phyloP scores from a whole-genome alignment of 2,113 vertebrate species.

The Brienomyrus brachyistius region DNA sequence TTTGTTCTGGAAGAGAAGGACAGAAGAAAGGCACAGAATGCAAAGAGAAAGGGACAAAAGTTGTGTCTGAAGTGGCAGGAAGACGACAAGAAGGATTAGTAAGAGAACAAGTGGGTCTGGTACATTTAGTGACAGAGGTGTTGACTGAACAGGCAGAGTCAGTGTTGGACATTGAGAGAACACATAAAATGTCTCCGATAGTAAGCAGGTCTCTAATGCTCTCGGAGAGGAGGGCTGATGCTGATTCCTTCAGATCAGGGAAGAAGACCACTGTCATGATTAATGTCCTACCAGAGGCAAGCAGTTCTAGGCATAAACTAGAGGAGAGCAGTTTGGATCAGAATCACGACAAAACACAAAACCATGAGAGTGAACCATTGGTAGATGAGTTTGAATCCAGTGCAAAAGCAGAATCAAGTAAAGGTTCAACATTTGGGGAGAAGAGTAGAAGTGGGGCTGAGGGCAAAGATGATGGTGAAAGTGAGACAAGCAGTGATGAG shows the following conservation, averaged over 20 bases:
- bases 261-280: slow-evolving; percentile 37
- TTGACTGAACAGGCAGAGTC: slow-evolving; percentile 18
- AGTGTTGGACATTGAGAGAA: slow-evolving; percentile 22
- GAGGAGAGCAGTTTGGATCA: slow-evolving; percentile 7
- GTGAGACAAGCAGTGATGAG: slow-evolving; percentile 12
- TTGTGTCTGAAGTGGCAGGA: slow-evolving; percentile 17
- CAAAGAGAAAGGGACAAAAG: not conserved
- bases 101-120: slow-evolving; percentile 6
- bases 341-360: not conserved
- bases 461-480: slow-evolving; percentile 19
- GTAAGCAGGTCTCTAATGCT: not conserved
- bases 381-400: slow-evolving; percentile 18
- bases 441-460: slow-evolving; percentile 5
- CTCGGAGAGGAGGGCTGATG: slow-evolving; percentile 23
- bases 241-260: not conserved
- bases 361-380: slow-evolving; percentile 8
- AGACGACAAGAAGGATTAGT: slow-evolving; percentile 30
- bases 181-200: not conserved
- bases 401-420: slow-evolving; percentile 4
- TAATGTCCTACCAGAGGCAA: slow-evolving; percentile 38
- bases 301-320: slow-evolving; percentile 1
- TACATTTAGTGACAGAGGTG: slow-evolving; percentile 22
- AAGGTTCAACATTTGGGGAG: not conserved
- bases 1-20: not conserved
- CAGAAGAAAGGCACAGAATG: not conserved